Evolutionary conservation across 2,113 vertebrate genomes (phyloP), one percentile per base, ranked within the genome.

Genomic region (Apteryx mantelli): DNA sequence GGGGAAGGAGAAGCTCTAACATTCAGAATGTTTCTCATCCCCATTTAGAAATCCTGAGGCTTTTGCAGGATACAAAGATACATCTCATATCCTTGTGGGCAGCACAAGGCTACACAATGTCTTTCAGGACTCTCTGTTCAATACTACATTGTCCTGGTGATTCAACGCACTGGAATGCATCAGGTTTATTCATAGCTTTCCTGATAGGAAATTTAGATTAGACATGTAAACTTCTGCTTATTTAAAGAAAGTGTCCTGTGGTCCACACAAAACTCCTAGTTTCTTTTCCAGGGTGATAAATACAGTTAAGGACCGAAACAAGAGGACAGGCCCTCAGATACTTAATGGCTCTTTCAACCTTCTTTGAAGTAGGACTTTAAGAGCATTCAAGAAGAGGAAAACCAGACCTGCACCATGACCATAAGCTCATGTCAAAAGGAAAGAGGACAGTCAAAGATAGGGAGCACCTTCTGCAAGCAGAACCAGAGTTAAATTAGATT

Each of bases 111-210:
- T 69, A 66, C 53, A 50, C 53, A 26, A 5, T 11, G 28, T 34
- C 63, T 93, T 90, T 65, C 73, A 64, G 64, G 50, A 88, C 71
- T 77, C 71, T 77, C 66, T 65, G 58, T 44, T 70, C 58, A 93
- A 84, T 60, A n/a, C 46, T 8, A 1, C 2, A 66, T 46, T 88
- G 90, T 81, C 87, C 91, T 17, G 58, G 76, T 84, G 88, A 88
- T 69, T 96, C 82, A 75, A 55, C 13, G 64, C 44, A 52, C 65
- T 68, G 89, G 36, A 91, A 93, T 19, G 19, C 25, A 88, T 66
- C 53, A 86, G 71, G 48, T 93, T 96, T 91, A 71, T 71, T 95
- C 86, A 76, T 2, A 71, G 73, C 56, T 93, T 71, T 90, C 66
- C 73, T 79, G 92, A 95, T 70, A 66, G 19, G 50, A 38, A 42